A percentile compares a stretch with the other conserved stretches of the same genome.
phyloP scores from a whole-genome alignment of 2,113 vertebrate species.

The Saguinus imperator region DNA sequence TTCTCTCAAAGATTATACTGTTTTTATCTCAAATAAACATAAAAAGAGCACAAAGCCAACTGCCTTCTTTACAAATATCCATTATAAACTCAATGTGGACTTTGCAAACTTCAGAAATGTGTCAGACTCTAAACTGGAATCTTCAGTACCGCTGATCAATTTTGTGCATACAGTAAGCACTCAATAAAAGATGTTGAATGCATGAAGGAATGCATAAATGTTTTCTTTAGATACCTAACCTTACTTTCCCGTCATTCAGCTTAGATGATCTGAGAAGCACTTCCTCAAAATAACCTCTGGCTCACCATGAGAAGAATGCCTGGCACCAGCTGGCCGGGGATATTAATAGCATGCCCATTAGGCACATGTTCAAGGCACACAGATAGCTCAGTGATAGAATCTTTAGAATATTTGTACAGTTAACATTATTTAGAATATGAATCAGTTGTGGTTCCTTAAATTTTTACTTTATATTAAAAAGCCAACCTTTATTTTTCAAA shows the following conservation, averaged over 20 bases:
- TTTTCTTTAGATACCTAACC: slow-evolving; percentile 41
- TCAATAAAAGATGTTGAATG: slow-evolving; percentile 58
- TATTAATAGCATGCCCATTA: slow-evolving; percentile 81
- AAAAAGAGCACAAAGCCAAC: slow-evolving; percentile 18
- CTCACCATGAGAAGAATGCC: slow-evolving; percentile 78
- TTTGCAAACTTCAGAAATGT: slow-evolving; percentile 31
- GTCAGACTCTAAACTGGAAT: background rate
- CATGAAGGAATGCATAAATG: slow-evolving; percentile 48
- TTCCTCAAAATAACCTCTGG: slow-evolving; percentile 80
- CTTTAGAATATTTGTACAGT: slow-evolving; percentile 77
- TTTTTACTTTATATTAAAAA: slow-evolving; percentile 61
- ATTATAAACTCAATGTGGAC: background rate
- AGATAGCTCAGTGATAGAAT: slow-evolving; percentile 76
- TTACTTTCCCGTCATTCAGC: slow-evolving; percentile 52
- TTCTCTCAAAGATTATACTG: slow-evolving; percentile 9
- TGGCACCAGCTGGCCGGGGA: slow-evolving; percentile 73
- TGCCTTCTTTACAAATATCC: background rate
- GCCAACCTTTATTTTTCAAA: slow-evolving; percentile 26
- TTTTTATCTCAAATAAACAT: slow-evolving; percentile 27
- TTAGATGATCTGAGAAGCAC: slow-evolving; percentile 79
- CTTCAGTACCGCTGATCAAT: background rate
- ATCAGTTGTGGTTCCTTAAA: slow-evolving; percentile 66
- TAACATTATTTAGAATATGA: slow-evolving; percentile 68
- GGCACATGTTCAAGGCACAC: slow-evolving; percentile 77
- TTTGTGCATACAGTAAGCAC: slow-evolving; percentile 51